Base-by-base conservation (phyloP, 2,797 vertebrate species). In the Atherinosoma microstoma region DNA sequence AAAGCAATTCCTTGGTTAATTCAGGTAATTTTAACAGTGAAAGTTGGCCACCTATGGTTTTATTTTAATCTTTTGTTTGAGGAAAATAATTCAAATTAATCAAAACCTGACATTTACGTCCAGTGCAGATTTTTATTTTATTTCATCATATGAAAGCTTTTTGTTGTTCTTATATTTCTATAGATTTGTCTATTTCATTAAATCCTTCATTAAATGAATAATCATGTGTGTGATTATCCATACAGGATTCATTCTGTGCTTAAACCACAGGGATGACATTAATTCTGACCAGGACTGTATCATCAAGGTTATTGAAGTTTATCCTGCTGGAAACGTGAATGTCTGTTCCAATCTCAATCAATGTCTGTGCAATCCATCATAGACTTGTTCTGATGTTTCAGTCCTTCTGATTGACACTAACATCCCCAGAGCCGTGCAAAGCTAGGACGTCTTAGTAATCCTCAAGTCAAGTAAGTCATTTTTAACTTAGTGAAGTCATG, bases 291-390 rank as follows among this genome's bases (percentile, higher is more conserved):
- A 12, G 20, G 2, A 49, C 3, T 49, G 42, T 11, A 49, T 22
- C 20, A 15, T 29, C 34, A 54, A 57, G 29, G 18, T 71, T 42
- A 63, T n/a, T 13, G 35, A 34, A 56, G 36, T 59, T 59, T 45
- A 65, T 22, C 70, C 59, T 64, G 27, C 62, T 34, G 9, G 49
- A 34, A 20, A 6, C 6, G 1, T 53, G n/a, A 42, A 34, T n/a
- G 10, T 73, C 36, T 30, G 54, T 18, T 22, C 67, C 3, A 30
- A 56, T 56, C 53, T 56, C 40, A 47, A 47, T 47, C 40, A 47
- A 5, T 63, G 53, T 56, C 53, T 29, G 53, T 30, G 13, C 27
- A 47, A 29, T 32, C 36, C 40, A 62, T 47, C 42, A 47, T 6
- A 47, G 30, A 63, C 11, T 34, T 49, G 61, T 56, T 56, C 11